Evolutionary conservation across 2,113 vertebrate species (phyloP), one percentile per base, ranked within the genome.

Genomic region (Crypturellus undulatus): DNA sequence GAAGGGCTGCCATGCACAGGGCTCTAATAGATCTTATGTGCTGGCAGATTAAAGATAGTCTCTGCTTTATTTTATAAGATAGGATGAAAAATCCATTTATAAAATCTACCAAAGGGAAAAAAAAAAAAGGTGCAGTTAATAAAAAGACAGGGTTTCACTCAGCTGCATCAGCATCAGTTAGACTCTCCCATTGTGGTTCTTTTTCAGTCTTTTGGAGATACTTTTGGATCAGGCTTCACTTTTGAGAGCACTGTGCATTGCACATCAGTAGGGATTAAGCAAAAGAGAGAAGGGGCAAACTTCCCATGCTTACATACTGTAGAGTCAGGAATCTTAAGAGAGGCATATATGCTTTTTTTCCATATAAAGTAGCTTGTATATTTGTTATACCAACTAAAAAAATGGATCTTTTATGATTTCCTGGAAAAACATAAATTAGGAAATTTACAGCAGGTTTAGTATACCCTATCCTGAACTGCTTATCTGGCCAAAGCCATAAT

Each of bases 21-120:
- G 56, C 18, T 78, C 2, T 62, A 20, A 47, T 5, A 59, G 47
- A 26, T n/a, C 0, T 0, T 10, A 2, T 17, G 25, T 30, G 28
- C 52, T 82, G 40, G 30, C 42, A 85, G 42, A 49, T 22, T 45
- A 45, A 59, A 43, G 49, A 62, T 21, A 81, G 22, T 14, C 69
- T 26, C 78, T 30, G 9, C 52, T 30, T 87, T 51, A 15, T 73
- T 54, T 67, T 56, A 30, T 52, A 80, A 79, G 49, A 28, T 68
- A 87, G 34, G 38, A 92, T 32, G 71, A 30, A 89, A 78, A 92
- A 94, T 15, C 10, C 15, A 4, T 13, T 5, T 18, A 51, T 16
- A 17, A 84, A 58, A 49, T 64, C 45, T 54, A n/a, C 11, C 26
- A 56, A 63, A 25, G n/a, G n/a, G 84, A 56, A 30, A 63, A 22